phyloP scores from a whole-genome alignment of 2,797 vertebrate genomes.

The Salmo trutta region DNA sequence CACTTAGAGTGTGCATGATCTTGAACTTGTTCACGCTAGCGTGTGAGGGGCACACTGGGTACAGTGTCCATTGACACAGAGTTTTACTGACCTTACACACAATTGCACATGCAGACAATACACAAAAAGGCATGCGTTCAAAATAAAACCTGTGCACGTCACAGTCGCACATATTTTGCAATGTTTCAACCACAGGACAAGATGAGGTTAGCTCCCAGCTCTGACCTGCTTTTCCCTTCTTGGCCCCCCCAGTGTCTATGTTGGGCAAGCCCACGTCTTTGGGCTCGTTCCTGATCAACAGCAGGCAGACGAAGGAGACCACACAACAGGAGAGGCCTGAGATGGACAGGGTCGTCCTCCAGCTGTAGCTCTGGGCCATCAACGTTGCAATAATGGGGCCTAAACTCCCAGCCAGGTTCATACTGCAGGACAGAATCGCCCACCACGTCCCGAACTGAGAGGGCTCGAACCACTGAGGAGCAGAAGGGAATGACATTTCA shows the following conservation, averaged over 20 bases:
- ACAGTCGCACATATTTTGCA: not conserved
- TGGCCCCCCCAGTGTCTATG: slow-evolving; percentile 76
- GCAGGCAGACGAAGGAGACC: slow-evolving; percentile 83
- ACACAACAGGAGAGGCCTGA: slow-evolving; percentile 84
- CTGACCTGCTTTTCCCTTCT: slow-evolving; percentile 91
- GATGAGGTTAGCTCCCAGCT: not conserved
- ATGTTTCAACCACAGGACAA: not conserved
- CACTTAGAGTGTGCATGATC: slow-evolving; percentile 2
- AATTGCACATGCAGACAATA: not conserved
- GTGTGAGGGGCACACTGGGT: slow-evolving; percentile 44
- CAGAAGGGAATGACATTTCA: slow-evolving; percentile 12
- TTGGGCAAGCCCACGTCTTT: slow-evolving; percentile 90
- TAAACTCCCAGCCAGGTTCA: slow-evolving; percentile 95
- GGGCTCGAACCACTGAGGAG: slow-evolving; percentile 93
- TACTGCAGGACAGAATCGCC: slow-evolving; percentile 94
- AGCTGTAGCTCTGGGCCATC: slow-evolving; percentile 87
- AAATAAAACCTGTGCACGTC: not conserved
- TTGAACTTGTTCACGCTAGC: slow-evolving; percentile 22
- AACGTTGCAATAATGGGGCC: slow-evolving; percentile 91
- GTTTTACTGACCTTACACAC: slow-evolving; percentile 54
- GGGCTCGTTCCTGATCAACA: slow-evolving; percentile 93
- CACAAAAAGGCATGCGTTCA: slow-evolving; percentile 23
- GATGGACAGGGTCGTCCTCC: slow-evolving; percentile 86
- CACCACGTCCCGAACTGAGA: slow-evolving; percentile 99
- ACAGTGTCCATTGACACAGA: slow-evolving; percentile 57